These are phyloP conservation scores for Carterocephalus palaemon DNA, from an alignment of 2,888 invertebrate genomes.

Conservation along the genomic window DNA sequence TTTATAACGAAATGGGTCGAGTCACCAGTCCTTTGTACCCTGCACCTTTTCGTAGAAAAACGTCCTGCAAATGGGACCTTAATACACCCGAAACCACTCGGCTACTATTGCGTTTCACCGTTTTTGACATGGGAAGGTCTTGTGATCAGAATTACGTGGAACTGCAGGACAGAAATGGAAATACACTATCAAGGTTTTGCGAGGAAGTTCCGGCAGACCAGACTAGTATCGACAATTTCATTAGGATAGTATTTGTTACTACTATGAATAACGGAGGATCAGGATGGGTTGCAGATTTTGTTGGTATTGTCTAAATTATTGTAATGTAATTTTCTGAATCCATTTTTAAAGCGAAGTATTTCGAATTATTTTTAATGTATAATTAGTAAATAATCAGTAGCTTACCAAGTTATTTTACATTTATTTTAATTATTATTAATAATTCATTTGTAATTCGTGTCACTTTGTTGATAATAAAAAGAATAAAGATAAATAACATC, in stretches of 20 bases:
- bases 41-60: slow-evolving; percentile 48
- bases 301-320: slow-evolving; percentile 34
- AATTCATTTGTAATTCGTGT: no score
- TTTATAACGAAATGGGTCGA: slow-evolving; percentile 48
- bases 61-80: slow-evolving; percentile 63
- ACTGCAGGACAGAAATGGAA: slow-evolving; percentile 74
- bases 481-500: no score
- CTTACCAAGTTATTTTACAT: no score
- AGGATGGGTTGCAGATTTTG: slow-evolving; percentile 81
- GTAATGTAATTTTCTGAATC: not conserved
- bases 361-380: no score
- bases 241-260: slow-evolving; percentile 82
- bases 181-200: slow-evolving; percentile 64
- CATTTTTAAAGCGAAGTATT: no score
- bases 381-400: no score
- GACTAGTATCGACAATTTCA: slow-evolving; percentile 70
- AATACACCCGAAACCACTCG: slow-evolving; percentile 55
- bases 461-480: no score
- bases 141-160: slow-evolving; percentile 83
- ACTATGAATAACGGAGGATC: slow-evolving; percentile 84
- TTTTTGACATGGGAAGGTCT: slow-evolving; percentile 81
- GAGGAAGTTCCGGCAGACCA: slow-evolving; percentile 79
- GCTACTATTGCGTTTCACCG: slow-evolving; percentile 52
- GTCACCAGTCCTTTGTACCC: slow-evolving; percentile 68
- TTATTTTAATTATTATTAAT: no score